Evolutionary conservation across 2,797 vertebrate genomes (phyloP), one percentile per base, ranked within the genome.

Genomic region (Tapirus indicus): DNA sequence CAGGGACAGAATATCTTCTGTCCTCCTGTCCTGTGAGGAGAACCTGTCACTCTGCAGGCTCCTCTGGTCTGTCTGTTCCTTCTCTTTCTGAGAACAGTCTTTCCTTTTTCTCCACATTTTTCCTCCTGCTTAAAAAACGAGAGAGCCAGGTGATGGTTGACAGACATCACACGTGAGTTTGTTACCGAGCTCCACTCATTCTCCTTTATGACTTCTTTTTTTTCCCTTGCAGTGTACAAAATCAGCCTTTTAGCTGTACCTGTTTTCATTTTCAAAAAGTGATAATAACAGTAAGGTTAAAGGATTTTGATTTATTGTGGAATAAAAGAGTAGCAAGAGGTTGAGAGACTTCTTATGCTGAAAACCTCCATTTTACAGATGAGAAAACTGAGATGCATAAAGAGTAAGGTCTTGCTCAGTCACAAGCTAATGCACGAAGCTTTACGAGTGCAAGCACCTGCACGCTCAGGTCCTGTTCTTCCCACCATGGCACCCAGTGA

Each of bases 401-500:
- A 60, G 23, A 25, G 2, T 6, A 7, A 10, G 7, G 18, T 58
- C 8, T 64, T 18, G 23, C n/a, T 58, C 13, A 7, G 16, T 18
- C 14, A 9, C 10, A 21, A 11, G 32, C n/a, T 1, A 20, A 44
- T 11, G 21, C 20, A 6, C 8, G 6, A 25, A 5, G 4, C 10
- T 10, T 78, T 21, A 18, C 20, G 41, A 6, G 3, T 0, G 3
- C 18, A 56, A 32, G 17, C 4, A 6, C 7, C 17, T 1, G 5
- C 27, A 1, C 0, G 5, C 41, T 41, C 27, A 25, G 32, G 11
- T 3, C 17, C 38, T 23, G 29, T 9, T 56, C 16, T 29, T 29
- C 32, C 41, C 58, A 0, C 1, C 2, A 6, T 2, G 2, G 14
- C 38, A 18, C n/a, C 7, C 14, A 5, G 12, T 0, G 11, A 32